Base-by-base conservation (phyloP, 2,797 vertebrate species). In the Acipenser oxyrinchus region DNA sequence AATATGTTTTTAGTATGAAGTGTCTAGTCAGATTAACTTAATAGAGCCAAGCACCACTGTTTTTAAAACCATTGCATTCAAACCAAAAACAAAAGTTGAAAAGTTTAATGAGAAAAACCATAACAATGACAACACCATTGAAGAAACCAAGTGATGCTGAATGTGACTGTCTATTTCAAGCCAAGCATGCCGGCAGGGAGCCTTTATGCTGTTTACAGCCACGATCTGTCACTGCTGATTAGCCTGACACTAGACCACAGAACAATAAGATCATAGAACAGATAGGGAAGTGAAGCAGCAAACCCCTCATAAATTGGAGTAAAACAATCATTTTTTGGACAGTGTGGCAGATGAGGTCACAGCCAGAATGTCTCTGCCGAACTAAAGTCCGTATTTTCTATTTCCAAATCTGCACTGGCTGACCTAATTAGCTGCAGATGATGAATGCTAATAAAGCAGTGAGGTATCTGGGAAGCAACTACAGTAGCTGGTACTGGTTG, bases 161-260 rank as follows among this genome's bases (percentile, higher is more conserved):
- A 37, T 6, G 58, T 49, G 66, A 60, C 48, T 49, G 9, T 9
- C 57, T 50, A 13, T 9, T 62, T 6, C n/a, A 11, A 18, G 10
- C 51, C 7, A 7, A 51, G 13, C 10, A 11, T 12, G 9, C n/a
- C 23, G 67, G 77, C 77, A 70, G 77, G 80, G 76, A 79, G 75
- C 71, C 80, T 72, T 74, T 73, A 75, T 79, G 75, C 85, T 88
- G 86, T 89, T 89, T 87, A 83, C 78, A 84, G 82, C 78, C 68
- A 72, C 73, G 60, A 79, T 86, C 83, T 89, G 87, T 90, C 89
- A 86, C 82, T 78, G 79, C 74, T 81, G 78, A 90, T 90, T 90
- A 88, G 83, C 78, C 82, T 82, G 81, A 84, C 86, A 87, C 88
- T 90, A 84, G 84, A 86, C 83, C 83, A 89, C 81, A 85, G 80